Evolutionary conservation across 2,113 vertebrate species (phyloP).

Genomic region (Octodon degus): DNA sequence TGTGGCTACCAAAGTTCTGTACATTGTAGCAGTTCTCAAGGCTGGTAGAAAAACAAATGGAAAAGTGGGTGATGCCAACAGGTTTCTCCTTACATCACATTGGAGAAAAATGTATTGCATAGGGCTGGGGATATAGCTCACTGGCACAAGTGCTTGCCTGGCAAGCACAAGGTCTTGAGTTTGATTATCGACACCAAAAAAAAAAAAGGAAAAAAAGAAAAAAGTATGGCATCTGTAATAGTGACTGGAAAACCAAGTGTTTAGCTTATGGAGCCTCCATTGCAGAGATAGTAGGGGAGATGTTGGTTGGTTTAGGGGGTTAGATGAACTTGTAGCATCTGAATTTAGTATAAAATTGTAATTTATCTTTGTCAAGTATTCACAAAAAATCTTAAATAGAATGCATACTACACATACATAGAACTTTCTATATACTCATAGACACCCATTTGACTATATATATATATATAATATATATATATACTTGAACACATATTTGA

Average conservation of each 20-base stretch:
- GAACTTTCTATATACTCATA: neutral
- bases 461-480: neutral
- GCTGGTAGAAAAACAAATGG: neutral
- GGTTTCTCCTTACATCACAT: neutral
- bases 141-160: too few species aligned
- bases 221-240: neutral
- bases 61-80: neutral
- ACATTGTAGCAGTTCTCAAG: neutral
- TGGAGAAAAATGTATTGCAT: neutral
- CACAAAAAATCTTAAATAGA: neutral
- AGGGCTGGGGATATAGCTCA: too few species aligned
- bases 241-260: neutral
- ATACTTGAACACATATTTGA: neutral
- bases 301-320: neutral
- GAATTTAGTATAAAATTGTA: neutral
- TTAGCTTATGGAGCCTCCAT: neutral
- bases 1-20: neutral
- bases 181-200: too few species aligned
- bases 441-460: neutral
- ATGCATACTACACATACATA: neutral
- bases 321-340: neutral
- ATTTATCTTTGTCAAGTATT: constrained; percentile 34
- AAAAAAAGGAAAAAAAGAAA: too few species aligned
- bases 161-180: too few species aligned
- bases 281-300: neutral